These are phyloP conservation scores for Aplysia californica DNA, from an alignment of 1,140 invertebrate genomes.

Conservation along the genomic window DNA sequence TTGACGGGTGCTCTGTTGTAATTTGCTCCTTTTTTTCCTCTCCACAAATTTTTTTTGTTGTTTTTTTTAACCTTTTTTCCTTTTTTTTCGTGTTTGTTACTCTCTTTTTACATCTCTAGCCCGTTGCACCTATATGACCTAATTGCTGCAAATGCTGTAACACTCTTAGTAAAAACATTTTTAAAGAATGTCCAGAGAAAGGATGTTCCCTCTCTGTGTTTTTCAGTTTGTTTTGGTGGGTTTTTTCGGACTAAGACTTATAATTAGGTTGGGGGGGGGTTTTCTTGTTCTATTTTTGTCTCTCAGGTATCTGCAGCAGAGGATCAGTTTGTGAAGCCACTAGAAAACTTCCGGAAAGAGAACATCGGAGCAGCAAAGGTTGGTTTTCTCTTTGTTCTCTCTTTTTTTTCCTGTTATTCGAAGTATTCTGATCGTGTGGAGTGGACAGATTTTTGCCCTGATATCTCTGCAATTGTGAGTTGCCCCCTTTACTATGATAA, in stretches of 20 bases:
- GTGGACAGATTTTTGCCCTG: background rate
- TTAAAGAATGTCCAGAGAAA: background rate
- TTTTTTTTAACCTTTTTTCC: too few relatives aligned
- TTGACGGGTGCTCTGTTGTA: too few relatives aligned
- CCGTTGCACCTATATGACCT: too few relatives aligned
- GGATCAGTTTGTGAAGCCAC: constrained; percentile 89
- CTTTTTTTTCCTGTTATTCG: background rate
- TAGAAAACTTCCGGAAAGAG: constrained; percentile 94
- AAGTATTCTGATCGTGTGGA: background rate
- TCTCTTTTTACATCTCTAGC: too few relatives aligned
- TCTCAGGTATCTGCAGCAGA: constrained; percentile 86
- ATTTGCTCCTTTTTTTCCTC: too few relatives aligned
- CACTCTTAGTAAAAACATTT: background rate
- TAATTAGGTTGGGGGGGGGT: too few relatives aligned
- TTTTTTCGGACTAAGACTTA: background rate
- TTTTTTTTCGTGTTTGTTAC: too few relatives aligned
- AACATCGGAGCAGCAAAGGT: constrained; percentile 95
- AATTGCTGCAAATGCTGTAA: background rate
- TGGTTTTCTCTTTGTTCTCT: constrained; percentile 34
- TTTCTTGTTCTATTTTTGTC: background rate
- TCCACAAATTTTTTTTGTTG: too few relatives aligned
- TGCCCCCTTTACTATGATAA: too few relatives aligned
- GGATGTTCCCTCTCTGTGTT: background rate
- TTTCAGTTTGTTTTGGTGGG: background rate
- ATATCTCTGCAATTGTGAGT: background rate